Evolutionary conservation across 2,888 invertebrate genomes (phyloP), one percentile per base, ranked within the genome.

Genomic region (Emmelina monodactyla): DNA sequence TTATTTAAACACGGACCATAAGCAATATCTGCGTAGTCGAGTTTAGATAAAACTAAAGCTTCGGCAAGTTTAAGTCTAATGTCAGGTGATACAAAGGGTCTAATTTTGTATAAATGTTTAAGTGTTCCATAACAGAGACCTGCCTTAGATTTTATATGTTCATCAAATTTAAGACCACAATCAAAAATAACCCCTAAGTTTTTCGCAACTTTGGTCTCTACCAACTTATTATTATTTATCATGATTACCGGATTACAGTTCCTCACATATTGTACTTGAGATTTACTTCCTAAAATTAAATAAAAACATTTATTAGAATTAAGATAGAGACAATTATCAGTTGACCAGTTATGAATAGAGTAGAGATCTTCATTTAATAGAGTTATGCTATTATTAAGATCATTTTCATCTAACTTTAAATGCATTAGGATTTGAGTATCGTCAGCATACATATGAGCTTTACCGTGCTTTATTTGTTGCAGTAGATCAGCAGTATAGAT

Each of bases 181-280:
- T 39, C 32, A 29, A 39, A 33, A 5, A 29, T 5, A 1, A 39
- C 12, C 3, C 34, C 39, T 13, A 39, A 19, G 14, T 36, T 39
- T 3, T 32, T 16, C 2, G 25, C 39, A n/a, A 34, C 22, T 14
- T 9, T 9, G 16, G 28, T 30, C 2, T 9, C 1, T 19, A 29
- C 29, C 1, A 37, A 10, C 2, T 4, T 10, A n/a, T 28, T 10
- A 11, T 31, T 32, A 2, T 4, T 11, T 5, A 35, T 12, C 2
- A 3, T n/a, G 3, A 35, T 12, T 7, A 6, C 9, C 0, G 12
- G 2, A 14, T 11, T n/a, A 7, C 3, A 3, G 1, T 10, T 11
- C 9, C 6, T 16, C n/a, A 13, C 30, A 13, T 14, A 16, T 14
- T 14, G 16, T 12, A 35, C 6, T 25, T 28, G 28, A 7, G 1